Evolutionary conservation across 2,888 invertebrate genomes (phyloP), one percentile per base, ranked within the genome.

Genomic region (Platerodrilus igneus): DNA sequence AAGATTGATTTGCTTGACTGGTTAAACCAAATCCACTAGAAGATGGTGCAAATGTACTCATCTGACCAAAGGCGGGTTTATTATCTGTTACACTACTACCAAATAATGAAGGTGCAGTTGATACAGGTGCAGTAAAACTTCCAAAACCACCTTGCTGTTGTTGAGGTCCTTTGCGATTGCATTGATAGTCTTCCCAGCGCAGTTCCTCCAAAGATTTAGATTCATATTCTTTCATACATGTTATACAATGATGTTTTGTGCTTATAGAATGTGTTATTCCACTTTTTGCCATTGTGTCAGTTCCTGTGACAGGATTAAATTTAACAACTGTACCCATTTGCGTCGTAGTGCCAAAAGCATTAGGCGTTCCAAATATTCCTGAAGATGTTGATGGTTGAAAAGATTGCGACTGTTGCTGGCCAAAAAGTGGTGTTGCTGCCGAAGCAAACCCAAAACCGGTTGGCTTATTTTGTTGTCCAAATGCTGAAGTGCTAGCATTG

Each of bases 201-300:
- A 99, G 70, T 65, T 99, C 99, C 69, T 99, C 99, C 14, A 97
- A 68, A 0, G 92, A 92, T 66, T 97, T 99, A 30, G 66, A 69
- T 60, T 97, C 96, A 63, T 97, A 99, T 63, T 97, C 95, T 72
- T 95, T 94, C 99, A 99, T 99, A 41, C 92, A 92, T 1, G 94
- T 94, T 44, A 99, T 96, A 66, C 96, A 96, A 63, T 95, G 90
- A 63, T 95, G 93, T 55, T 91, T 84, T 0, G 95, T 97, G 56
- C 81, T 89, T 50, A 99, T 92, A 48, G 77, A 88, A 60, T 83
- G 84, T 2, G 86, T 80, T 2, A 81, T 76, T 0, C 93, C 92
- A 49, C 84, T 83, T 68, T 95, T 95, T 58, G 91, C 79, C 71
- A 95, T 83, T 0, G 92, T 87, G 60, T 99, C 99, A 0, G 85